phyloP scores from a whole-genome alignment of 2,797 vertebrate genomes.

The Sebastes trivittatus region DNA sequence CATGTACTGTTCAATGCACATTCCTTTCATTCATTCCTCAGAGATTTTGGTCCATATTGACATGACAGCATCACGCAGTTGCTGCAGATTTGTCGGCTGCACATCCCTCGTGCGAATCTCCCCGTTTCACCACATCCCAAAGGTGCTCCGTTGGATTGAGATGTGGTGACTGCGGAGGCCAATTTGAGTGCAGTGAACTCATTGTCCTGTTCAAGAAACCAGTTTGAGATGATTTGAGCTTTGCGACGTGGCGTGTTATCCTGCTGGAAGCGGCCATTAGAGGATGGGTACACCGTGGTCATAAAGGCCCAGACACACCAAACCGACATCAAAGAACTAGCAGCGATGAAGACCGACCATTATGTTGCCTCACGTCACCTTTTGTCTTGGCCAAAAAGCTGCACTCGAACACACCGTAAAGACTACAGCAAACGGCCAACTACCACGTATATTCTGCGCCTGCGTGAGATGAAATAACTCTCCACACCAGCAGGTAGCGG shows the following conservation, averaged over 20 bases:
- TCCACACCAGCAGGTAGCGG: too few species aligned
- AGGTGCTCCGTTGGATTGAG: neutral
- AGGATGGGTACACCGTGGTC: neutral
- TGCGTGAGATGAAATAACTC: too few species aligned
- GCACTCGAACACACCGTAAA: too few species aligned
- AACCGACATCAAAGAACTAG: too few species aligned
- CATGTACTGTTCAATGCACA: neutral
- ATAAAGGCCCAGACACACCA: neutral
- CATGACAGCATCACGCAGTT: neutral
- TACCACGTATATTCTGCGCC: too few species aligned
- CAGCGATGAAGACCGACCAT: too few species aligned
- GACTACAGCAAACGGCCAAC: too few species aligned
- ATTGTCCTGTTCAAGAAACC: neutral
- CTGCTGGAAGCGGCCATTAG: neutral
- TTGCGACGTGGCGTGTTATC: neutral
- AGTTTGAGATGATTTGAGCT: neutral
- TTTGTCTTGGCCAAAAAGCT: too few species aligned
- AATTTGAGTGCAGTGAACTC: neutral
- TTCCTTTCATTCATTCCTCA: neutral
- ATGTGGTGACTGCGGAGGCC: neutral
- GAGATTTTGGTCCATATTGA: neutral
- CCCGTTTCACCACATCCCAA: constrained; percentile 35
- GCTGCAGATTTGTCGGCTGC: constrained; percentile 55
- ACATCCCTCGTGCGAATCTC: constrained; percentile 54
- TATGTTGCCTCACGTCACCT: too few species aligned